phyloP scores from a whole-genome alignment of 2,113 vertebrate genomes.

The Macaca fascicularis region DNA sequence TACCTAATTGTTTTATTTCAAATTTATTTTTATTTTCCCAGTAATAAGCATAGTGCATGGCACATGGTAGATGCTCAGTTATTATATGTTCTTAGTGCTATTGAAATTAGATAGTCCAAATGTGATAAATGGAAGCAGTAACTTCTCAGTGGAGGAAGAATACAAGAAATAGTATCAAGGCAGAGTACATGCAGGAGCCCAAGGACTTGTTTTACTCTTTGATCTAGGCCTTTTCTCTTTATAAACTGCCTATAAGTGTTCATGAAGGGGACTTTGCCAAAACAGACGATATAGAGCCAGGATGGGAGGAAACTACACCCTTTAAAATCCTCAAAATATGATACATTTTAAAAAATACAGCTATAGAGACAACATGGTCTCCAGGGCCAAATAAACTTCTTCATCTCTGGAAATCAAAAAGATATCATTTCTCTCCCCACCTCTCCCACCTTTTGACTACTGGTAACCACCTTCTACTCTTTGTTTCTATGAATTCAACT shows the following conservation, averaged over 20 bases:
- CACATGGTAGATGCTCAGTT: background rate
- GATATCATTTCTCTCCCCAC: too few relatives aligned
- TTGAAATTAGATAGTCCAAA: background rate
- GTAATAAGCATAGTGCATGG: background rate
- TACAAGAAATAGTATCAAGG: background rate
- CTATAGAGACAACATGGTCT: background rate
- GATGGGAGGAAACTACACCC: background rate
- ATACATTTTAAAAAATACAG: background rate
- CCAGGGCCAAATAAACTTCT: background rate
- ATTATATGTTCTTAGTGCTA: background rate
- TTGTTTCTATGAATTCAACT: background rate
- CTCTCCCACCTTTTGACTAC: too few relatives aligned
- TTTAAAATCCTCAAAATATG: background rate
- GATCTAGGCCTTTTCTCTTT: background rate
- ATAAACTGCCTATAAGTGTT: background rate
- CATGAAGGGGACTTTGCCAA: background rate
- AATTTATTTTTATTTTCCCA: background rate
- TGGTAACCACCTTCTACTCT: background rate
- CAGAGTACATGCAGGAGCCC: background rate
- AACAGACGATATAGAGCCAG: background rate
- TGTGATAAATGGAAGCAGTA: background rate
- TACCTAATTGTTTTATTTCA: background rate
- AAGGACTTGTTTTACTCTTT: background rate
- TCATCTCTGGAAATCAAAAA: background rate
- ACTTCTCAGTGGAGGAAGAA: background rate